Percentiles rank a stretch among this genome's conserved stretches.
These are phyloP conservation scores for Saccostrea glomerata DNA, from an alignment of 1,140 invertebrate species.

Conservation along the genomic window DNA sequence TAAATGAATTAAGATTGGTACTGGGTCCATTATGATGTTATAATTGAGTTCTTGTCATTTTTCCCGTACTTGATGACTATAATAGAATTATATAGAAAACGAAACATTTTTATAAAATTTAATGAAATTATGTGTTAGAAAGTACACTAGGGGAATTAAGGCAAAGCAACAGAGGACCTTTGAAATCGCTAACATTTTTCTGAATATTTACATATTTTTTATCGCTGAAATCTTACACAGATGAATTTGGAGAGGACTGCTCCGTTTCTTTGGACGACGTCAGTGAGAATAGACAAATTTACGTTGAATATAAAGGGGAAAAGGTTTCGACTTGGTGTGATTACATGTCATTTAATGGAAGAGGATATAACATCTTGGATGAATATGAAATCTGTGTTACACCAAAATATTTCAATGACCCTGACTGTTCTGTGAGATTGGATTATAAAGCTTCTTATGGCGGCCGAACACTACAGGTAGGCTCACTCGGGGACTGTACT, in stretches of 20 bases:
- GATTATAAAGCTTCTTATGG: not conserved
- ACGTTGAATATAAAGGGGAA: not conserved
- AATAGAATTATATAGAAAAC: no score
- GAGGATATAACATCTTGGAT: not conserved
- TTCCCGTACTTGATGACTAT: no score
- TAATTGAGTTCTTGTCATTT: no score
- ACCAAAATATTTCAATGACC: not conserved
- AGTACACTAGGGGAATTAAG: no score
- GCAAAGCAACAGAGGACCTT: no score
- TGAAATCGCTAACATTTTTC: no score
- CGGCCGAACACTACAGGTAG: not conserved
- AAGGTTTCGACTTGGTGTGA: not conserved
- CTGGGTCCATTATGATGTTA: no score
- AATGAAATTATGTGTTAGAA: no score
- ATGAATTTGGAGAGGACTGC: slow-evolving; percentile 6
- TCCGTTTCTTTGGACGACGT: not conserved
- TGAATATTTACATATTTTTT: not conserved
- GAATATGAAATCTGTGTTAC: slow-evolving; percentile 7
- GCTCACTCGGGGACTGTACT: no score
- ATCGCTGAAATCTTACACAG: not conserved
- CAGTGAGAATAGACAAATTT: not conserved
- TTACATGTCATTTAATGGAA: not conserved
- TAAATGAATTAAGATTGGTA: no score
- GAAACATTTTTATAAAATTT: no score
- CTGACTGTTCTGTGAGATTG: not conserved